Evolutionary conservation across 2,113 vertebrate genomes (phyloP).

Genomic region (Ctenomys sociabilis): DNA sequence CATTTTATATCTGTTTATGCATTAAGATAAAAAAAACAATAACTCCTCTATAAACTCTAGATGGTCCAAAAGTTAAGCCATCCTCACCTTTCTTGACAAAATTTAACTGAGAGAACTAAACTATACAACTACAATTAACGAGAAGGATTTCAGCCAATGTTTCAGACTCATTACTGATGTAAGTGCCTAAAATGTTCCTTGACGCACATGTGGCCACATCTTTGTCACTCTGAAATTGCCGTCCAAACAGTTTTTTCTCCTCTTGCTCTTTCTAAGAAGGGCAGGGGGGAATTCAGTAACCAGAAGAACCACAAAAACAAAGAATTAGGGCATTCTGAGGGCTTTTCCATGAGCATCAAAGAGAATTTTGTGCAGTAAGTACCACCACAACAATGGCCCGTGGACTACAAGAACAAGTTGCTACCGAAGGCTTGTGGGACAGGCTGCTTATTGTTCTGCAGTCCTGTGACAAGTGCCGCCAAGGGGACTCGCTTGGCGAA

Average conservation of each 20-base stretch:
- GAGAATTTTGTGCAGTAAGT: slow-evolving; percentile 54
- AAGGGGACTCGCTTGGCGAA: neutral
- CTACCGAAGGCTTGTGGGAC: neutral
- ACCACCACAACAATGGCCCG: neutral
- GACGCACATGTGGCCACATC: slow-evolving; percentile 54
- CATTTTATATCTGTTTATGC: neutral
- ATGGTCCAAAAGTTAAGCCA: neutral
- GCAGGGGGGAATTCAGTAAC: slow-evolving; percentile 53
- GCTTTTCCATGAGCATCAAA: slow-evolving; percentile 42
- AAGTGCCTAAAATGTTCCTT: slow-evolving; percentile 54
- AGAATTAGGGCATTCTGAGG: slow-evolving; percentile 61
- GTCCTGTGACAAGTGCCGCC: neutral
- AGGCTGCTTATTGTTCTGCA: neutral
- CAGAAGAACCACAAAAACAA: slow-evolving; percentile 51
- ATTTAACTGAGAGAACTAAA: slow-evolving; percentile 9
- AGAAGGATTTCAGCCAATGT: neutral
- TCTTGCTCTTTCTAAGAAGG: slow-evolving; percentile 55
- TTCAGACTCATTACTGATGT: slow-evolving; percentile 58
- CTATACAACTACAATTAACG: neutral
- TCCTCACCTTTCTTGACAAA: slow-evolving; percentile 1
- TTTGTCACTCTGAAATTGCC: slow-evolving; percentile 68
- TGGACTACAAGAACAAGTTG: neutral
- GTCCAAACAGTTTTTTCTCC: slow-evolving; percentile 69
- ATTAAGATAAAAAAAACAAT: neutral
- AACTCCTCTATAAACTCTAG: neutral